These are phyloP conservation scores for Tetragonula clypearis DNA, from an alignment of 1,140 invertebrate species.

Conservation along the genomic window DNA sequence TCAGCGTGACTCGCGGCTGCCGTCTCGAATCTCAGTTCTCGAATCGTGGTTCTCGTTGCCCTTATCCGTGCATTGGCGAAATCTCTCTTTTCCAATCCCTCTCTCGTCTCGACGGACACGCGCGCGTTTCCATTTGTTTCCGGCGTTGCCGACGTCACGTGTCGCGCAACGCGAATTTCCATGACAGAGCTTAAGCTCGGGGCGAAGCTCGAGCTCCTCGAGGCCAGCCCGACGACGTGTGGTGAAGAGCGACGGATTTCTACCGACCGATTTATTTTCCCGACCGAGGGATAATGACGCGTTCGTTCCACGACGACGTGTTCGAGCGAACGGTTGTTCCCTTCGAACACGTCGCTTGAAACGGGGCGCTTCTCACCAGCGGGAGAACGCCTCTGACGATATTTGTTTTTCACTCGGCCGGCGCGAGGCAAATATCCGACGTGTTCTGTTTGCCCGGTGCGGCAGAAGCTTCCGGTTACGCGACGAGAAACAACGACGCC, in stretches of 20 bases:
- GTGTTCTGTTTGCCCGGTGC: constrained; percentile 36
- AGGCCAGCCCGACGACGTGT: constrained; percentile 17
- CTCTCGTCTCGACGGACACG: not conserved
- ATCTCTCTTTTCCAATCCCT: not conserved
- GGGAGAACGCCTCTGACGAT: constrained; percentile 44
- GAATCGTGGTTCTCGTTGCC: not conserved
- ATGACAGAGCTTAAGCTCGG: constrained; percentile 42
- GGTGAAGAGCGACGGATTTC: constrained; percentile 38
- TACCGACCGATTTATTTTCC: constrained; percentile 58
- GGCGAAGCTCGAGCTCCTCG: not conserved
- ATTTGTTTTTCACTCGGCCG: constrained; percentile 64
- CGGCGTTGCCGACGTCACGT: too few species aligned
- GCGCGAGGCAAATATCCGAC: constrained; percentile 52
- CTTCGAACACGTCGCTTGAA: constrained; percentile 8
- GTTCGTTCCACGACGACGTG: constrained; percentile 50
- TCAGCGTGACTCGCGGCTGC: not conserved
- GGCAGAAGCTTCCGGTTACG: constrained; percentile 48
- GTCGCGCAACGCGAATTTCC: constrained; percentile 32
- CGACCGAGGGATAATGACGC: constrained; percentile 52
- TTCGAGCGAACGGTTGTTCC: constrained; percentile 15
- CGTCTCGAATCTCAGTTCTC: not conserved
- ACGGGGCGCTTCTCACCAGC: constrained; percentile 24
- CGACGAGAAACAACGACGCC: constrained; percentile 24
- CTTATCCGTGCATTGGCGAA: not conserved
- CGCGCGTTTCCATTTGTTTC: not conserved